A percentile compares a stretch with the other conserved stretches of the same genome.
phyloP scores from a whole-genome alignment of 2,113 vertebrate species.

The Xerus inauris region DNA sequence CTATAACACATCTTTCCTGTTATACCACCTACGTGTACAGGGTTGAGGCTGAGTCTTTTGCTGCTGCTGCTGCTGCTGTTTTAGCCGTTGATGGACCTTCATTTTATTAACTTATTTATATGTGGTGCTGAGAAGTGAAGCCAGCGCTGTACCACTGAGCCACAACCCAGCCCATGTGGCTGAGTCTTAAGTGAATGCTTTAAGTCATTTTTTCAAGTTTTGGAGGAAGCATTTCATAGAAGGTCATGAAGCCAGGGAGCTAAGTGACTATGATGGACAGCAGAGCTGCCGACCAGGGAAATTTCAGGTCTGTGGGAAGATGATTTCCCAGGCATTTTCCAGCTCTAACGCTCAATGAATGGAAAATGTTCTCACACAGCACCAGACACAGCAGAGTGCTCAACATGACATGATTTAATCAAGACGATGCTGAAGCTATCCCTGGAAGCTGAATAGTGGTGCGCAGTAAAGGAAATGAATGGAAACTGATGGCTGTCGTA shows the following conservation, averaged over 20 bases:
- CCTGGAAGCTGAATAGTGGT: not conserved
- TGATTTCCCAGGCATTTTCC: too few species aligned
- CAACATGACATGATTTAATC: not conserved
- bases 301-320: too few species aligned
- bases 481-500: accelerated
- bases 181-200: not conserved
- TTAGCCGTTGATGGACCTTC: too few species aligned
- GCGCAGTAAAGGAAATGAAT: not conserved
- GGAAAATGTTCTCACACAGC: not conserved
- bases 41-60: too few species aligned
- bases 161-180: too few species aligned
- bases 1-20: not conserved
- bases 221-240: not conserved
- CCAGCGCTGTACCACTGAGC: too few species aligned
- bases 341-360: not conserved
- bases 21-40: not conserved
- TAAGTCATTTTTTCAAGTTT: not conserved
- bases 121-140: too few species aligned
- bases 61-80: too few species aligned
- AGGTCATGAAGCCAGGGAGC: too few species aligned
- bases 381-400: not conserved
- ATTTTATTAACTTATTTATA: too few species aligned
- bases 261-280: not conserved
- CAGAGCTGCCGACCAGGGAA: not conserved
- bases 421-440: not conserved